phyloP scores from a whole-genome alignment of 2,888 invertebrate genomes.

The Drosophila ustulata region DNA sequence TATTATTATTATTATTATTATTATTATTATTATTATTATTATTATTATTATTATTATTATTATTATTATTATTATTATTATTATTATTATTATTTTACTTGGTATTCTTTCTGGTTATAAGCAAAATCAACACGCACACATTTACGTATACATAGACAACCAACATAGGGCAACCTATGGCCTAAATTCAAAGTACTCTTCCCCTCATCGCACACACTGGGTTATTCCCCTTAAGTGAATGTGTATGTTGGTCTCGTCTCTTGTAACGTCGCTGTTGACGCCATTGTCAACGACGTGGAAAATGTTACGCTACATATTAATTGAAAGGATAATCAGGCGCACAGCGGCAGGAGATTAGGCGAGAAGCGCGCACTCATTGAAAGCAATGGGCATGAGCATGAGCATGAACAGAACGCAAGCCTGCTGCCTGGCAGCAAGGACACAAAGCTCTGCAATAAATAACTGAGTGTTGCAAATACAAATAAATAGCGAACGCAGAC shows the following conservation, averaged over 20 bases:
- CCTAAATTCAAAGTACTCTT: constrained; percentile 28
- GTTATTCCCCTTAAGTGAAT: background rate
- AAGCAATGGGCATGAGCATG: constrained; percentile 9
- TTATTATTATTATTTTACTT: too few species aligned
- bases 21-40: too few species aligned
- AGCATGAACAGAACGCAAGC: constrained; percentile 4
- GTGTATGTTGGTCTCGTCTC: constrained; percentile 22
- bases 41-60: background rate
- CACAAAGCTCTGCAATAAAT: constrained; percentile 65
- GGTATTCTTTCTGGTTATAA: constrained; percentile 48
- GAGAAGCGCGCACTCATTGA: constrained; percentile 64
- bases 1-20: too few species aligned
- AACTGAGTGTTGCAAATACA: constrained; percentile 68
- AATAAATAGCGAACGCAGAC: constrained; percentile 64
- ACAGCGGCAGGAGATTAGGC: constrained; percentile 58
- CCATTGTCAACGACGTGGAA: constrained; percentile 75
- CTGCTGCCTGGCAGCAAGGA: constrained; percentile 4
- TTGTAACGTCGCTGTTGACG: constrained; percentile 39
- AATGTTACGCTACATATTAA: constrained; percentile 82
- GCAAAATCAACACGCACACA: constrained; percentile 55
- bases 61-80: too few species aligned
- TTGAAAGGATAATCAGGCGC: constrained; percentile 82
- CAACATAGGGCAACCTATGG: constrained; percentile 34
- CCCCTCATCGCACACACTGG: background rate
- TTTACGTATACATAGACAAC: constrained; percentile 19